These are phyloP conservation scores for Eilema sororculum DNA, from an alignment of 2,888 invertebrate genomes.

Conservation along the genomic window DNA sequence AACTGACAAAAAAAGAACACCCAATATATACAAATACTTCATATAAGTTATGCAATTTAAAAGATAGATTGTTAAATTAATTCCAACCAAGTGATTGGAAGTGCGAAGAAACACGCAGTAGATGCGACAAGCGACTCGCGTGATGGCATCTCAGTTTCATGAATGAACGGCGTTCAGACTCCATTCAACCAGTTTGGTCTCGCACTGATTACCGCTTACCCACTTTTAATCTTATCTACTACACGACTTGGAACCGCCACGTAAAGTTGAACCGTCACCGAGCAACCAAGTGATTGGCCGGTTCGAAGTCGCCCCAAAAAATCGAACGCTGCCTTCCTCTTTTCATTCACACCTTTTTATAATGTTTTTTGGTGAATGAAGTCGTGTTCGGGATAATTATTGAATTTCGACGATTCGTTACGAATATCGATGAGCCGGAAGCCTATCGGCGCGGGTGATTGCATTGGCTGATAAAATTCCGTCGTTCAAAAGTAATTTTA, in stretches of 20 bases:
- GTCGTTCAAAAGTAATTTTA: constrained; percentile 83
- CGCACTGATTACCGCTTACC: constrained; percentile 82
- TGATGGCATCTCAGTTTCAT: constrained; percentile 81
- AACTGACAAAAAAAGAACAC: too few species aligned
- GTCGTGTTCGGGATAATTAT: constrained; percentile 87
- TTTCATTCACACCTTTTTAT: constrained; percentile 86
- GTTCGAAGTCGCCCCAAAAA: constrained; percentile 68
- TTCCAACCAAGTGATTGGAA: constrained; percentile 36
- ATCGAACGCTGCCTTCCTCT: constrained; percentile 79
- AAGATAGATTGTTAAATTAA: constrained; percentile 15
- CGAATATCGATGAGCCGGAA: constrained; percentile 87
- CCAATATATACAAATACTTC: too few species aligned
- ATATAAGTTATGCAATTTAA: too few species aligned
- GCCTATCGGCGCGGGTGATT: constrained; percentile 81
- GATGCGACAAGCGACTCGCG: constrained; percentile 57
- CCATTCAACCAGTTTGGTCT: constrained; percentile 85
- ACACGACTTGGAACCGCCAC: constrained; percentile 69
- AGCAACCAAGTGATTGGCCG: constrained; percentile 58
- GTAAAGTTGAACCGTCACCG: constrained; percentile 60
- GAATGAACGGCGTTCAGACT: constrained; percentile 77
- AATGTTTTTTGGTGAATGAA: constrained; percentile 84
- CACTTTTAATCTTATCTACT: constrained; percentile 84
- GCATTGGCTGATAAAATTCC: constrained; percentile 81
- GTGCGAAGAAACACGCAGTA: constrained; percentile 46
- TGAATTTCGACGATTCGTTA: constrained; percentile 86